Evolutionary conservation across 2,113 vertebrate genomes (phyloP), one percentile per base, ranked within the genome.

Genomic region (Entosphenus tridentatus): DNA sequence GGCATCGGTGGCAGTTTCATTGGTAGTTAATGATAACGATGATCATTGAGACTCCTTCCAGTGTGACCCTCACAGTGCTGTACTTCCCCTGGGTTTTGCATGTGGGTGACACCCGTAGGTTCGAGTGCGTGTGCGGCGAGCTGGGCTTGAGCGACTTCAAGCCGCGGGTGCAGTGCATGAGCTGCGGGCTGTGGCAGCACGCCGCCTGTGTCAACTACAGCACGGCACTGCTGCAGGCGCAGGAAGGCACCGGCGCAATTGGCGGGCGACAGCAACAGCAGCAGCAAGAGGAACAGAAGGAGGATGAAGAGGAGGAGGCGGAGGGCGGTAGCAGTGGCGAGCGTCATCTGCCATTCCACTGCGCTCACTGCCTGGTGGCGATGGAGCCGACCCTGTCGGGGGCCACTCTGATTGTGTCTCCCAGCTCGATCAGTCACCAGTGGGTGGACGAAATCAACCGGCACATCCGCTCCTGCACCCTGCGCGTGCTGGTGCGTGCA

Each of bases 381-480:
- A 95, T 96, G 92, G 87, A 85, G 9, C 89, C 90, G 0, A 86
- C 96, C 69, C 82, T 88, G 65, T 90, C 90, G 2, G 80, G 89
- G 55, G 93, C 92, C 1, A 98, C 92, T 57, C 83, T 98, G 69
- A 97, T 98, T 65, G 91, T 98, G 79, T 98, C 92, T 1, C 92
- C 92, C 0, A 96, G 89, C 78, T 97, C 92, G 72, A 98, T 98
- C 77, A 96, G 93, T 77, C 89, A 95, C 75, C 93, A 98, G 74
- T 98, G 93, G 93, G 90, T 95, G 62, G 91, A 97, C 73, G 93
- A 97, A 78, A 93, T 97, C 78, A 92, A 88, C 71, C 83, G 87
- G 2, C 93, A 98, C 70, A 84, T 97, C 71, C 82, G 81, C 62
- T 92, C 87, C 1, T 85, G 89, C 3, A 91, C 88, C 8, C 84